A percentile compares a stretch with the other conserved stretches of the same genome.
Evolutionary conservation across 1,140 invertebrate species (phyloP).

Genomic region (Whitmania pigra): DNA sequence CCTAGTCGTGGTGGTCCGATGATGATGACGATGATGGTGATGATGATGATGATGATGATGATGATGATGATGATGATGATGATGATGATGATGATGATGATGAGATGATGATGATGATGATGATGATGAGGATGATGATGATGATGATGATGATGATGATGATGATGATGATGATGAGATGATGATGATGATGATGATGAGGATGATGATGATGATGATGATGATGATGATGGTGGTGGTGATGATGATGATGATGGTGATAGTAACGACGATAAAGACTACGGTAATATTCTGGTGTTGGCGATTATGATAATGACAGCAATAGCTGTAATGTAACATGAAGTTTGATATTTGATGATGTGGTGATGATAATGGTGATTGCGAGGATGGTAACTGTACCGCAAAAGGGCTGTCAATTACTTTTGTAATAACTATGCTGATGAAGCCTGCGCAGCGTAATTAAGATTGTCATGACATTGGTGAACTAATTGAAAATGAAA

Average conservation of each 20-base stretch:
- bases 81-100: not conserved
- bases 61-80: not conserved
- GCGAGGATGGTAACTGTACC: not conserved
- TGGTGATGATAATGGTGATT: not conserved
- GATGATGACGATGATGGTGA: too few relatives aligned
- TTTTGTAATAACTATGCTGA: too few relatives aligned
- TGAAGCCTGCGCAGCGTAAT: too few relatives aligned
- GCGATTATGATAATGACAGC: too few relatives aligned
- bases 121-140: too few relatives aligned
- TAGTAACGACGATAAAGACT: too few relatives aligned
- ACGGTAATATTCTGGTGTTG: not conserved
- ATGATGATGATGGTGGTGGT: too few relatives aligned
- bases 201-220: not conserved
- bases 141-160: too few relatives aligned
- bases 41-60: too few relatives aligned
- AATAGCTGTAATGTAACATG: not conserved
- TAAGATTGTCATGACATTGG: not conserved
- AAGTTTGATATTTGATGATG: not conserved
- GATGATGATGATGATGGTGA: not conserved
- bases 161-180: too few relatives aligned
- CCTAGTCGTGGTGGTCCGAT: too few relatives aligned
- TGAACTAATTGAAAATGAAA: not conserved
- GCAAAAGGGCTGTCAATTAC: not conserved
- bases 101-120: not conserved
- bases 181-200: not conserved